Conservation (phyloP, 2,113 vertebrate species). For the Pelecanoides urinatrix region DNA sequence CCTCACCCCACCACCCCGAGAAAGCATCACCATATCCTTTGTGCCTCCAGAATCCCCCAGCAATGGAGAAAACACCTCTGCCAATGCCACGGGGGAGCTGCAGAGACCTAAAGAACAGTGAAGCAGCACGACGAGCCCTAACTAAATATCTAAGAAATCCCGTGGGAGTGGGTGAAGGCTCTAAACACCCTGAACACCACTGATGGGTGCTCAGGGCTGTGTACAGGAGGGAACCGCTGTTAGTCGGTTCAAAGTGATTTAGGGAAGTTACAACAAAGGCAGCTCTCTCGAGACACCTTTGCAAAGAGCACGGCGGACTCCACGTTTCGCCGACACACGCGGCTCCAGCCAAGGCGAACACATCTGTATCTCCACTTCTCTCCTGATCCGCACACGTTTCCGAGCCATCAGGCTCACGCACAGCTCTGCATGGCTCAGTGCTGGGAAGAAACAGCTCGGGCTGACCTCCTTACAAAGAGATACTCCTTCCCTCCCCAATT, state of each 20-base stretch:
- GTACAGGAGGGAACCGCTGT: not conserved
- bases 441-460: not conserved
- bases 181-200: fast-evolving
- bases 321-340: fast-evolving
- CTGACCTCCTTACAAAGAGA: not conserved
- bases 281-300: not conserved
- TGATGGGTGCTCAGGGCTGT: fast-evolving
- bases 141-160: not conserved
- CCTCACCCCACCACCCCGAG: not conserved
- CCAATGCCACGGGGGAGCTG: fast-evolving
- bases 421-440: not conserved
- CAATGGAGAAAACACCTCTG: not conserved
- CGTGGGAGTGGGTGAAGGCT: not conserved
- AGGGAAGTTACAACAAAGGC: not conserved
- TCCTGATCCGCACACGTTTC: fast-evolving
- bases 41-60: not conserved
- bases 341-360: not conserved
- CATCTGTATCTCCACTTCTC: not conserved
- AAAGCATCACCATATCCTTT: fast-evolving
- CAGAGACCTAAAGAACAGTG: not conserved
- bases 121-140: not conserved
- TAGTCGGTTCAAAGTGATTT: not conserved
- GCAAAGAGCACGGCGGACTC: not conserved
- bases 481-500: not conserved
- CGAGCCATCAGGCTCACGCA: fast-evolving